Percentiles rank a stretch among this genome's conserved stretches.
These are phyloP conservation scores for Takifugu bimaculatus DNA, from an alignment of 2,113 vertebrate genomes.

Conservation along the genomic window DNA sequence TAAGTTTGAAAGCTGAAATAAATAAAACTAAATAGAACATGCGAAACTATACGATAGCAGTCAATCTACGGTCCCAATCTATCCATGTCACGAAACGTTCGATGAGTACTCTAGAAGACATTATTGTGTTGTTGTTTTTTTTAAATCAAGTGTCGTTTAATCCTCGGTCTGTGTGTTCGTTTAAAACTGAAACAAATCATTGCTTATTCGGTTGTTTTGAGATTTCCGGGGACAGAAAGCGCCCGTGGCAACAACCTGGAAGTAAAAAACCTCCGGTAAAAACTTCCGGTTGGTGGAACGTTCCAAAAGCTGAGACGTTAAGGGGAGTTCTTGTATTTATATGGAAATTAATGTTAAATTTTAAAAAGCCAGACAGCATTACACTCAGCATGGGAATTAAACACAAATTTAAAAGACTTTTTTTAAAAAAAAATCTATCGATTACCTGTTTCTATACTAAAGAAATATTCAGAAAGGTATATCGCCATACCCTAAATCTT, in stretches of 20 bases:
- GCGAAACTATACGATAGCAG: neutral
- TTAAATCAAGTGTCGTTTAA: neutral
- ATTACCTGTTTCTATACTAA: too few species aligned
- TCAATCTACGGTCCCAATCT: neutral
- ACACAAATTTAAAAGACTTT: too few species aligned
- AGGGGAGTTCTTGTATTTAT: neutral
- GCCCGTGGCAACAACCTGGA: conserved; percentile 85
- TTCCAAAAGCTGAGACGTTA: conserved; percentile 16
- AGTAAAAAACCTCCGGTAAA: conserved; percentile 12
- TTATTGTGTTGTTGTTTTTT: neutral
- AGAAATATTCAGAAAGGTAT: too few species aligned
- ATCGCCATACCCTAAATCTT: too few species aligned
- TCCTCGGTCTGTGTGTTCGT: neutral
- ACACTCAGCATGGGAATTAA: too few species aligned
- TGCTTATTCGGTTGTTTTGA: neutral
- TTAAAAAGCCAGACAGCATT: too few species aligned
- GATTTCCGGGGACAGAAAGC: conserved; percentile 57
- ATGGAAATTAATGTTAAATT: neutral
- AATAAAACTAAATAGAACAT: neutral
- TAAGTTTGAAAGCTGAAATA: neutral
- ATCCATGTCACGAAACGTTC: neutral
- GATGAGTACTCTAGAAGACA: neutral
- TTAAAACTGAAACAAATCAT: neutral
- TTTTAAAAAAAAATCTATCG: too few species aligned
- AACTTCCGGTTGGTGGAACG: conserved; percentile 68